These are phyloP conservation scores for Platysternon megacephalum DNA, from an alignment of 2,113 vertebrate genomes.

Conservation along the genomic window DNA sequence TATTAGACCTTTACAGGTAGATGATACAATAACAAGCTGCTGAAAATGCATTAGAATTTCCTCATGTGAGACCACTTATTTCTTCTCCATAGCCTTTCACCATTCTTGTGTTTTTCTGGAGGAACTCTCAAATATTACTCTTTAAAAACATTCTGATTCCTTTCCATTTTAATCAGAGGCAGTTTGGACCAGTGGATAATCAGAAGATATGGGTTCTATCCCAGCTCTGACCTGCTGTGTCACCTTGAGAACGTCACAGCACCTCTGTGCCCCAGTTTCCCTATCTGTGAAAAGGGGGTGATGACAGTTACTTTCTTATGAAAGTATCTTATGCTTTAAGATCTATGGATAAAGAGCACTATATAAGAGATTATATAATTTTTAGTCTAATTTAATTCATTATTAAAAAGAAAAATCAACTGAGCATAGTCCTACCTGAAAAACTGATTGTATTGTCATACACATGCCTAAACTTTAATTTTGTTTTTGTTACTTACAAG, in stretches of 20 bases:
- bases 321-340: not conserved
- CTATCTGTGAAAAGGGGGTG: conserved; percentile 1
- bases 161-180: not conserved
- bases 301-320: not conserved
- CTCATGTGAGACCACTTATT: not conserved
- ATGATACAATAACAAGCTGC: not conserved
- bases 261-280: conserved; percentile 61
- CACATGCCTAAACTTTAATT: conserved; percentile 1
- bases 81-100: not conserved
- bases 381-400: not conserved
- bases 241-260: not conserved
- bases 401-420: conserved; percentile 19
- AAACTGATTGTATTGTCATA: conserved; percentile 20
- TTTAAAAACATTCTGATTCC: not conserved
- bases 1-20: not conserved
- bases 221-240: not conserved
- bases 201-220: not conserved
- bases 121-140: not conserved
- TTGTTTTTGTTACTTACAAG: conserved; percentile 61
- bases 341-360: not conserved
- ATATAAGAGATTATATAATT: not conserved
- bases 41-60: conserved; percentile 16
- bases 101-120: not conserved
- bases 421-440: not conserved
- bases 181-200: not conserved